These are phyloP conservation scores for Zoroaster sp. DNA, from an alignment of 53 echinoderm and acorn worm species.

Conservation along the genomic window DNA sequence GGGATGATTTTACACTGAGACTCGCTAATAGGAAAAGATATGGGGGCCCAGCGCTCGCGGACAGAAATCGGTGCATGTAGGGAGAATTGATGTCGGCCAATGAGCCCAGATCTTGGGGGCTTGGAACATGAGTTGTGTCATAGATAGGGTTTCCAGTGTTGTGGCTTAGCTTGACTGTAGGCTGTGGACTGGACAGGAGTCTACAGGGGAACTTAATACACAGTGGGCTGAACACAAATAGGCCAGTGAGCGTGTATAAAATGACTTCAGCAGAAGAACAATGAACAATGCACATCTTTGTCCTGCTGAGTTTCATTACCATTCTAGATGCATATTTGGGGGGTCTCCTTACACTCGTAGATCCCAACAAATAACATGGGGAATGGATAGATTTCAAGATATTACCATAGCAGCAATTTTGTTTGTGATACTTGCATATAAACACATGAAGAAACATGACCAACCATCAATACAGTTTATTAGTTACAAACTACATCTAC, in stretches of 20 bases:
- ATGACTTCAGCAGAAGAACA: background rate
- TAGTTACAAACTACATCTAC: too few relatives aligned
- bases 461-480: too few relatives aligned
- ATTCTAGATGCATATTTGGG: too few relatives aligned
- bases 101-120: constrained; percentile 45
- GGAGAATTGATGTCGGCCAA: constrained; percentile 24
- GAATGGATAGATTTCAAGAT: background rate
- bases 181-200: background rate
- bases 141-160: background rate
- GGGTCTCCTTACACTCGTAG: background rate
- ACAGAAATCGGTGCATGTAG: constrained; percentile 8
- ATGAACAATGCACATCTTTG: background rate
- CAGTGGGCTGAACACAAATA: background rate
- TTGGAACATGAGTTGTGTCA: constrained; percentile 50
- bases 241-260: background rate
- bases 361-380: background rate
- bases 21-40: constrained; percentile 45
- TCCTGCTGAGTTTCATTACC: background rate
- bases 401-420: too few relatives aligned
- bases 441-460: too few relatives aligned
- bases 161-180: constrained; percentile 8
- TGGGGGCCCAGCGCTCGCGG: constrained; percentile 28
- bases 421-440: too few relatives aligned
- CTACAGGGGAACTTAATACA: constrained; percentile 5
- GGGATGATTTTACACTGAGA: constrained; percentile 49